phyloP scores from a whole-genome alignment of 1,140 invertebrate species.

The Meloidogyne exigua region DNA sequence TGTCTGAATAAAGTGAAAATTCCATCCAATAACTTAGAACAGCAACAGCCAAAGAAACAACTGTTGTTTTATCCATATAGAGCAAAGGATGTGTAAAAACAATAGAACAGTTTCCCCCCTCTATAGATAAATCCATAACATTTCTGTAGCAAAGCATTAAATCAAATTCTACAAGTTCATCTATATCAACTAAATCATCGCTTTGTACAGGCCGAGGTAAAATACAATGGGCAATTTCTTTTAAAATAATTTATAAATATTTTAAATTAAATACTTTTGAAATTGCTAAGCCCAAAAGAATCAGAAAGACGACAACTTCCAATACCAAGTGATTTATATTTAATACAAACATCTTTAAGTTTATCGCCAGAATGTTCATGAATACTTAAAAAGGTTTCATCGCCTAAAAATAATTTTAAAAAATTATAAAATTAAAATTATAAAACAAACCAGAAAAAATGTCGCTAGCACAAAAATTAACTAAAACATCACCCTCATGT shows the following conservation, averaged over 20 bases:
- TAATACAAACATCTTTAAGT: constrained; percentile 25
- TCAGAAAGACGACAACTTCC: constrained; percentile 30
- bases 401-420: constrained; percentile 19
- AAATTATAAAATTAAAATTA: not conserved
- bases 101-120: constrained; percentile 17
- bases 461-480: constrained; percentile 33
- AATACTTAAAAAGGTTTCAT: constrained; percentile 19
- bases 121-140: constrained; percentile 25
- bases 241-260: constrained; percentile 14
- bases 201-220: constrained; percentile 15
- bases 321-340: constrained; percentile 21
- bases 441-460: constrained; percentile 32
- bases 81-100: constrained; percentile 33
- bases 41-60: constrained; percentile 19
- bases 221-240: constrained; percentile 38
- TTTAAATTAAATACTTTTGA: constrained; percentile 25
- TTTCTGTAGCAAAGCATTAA: constrained; percentile 29
- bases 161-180: constrained; percentile 33
- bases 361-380: constrained; percentile 26
- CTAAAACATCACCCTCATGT: constrained; percentile 24
- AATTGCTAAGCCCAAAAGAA: constrained; percentile 28
- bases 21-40: constrained; percentile 19
- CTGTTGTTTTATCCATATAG: constrained; percentile 14
- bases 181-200: constrained; percentile 14
- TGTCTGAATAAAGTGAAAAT: not conserved